Percentiles rank a stretch among this genome's conserved stretches.
Evolutionary conservation across 2,797 vertebrate species (phyloP).

Genomic region (Ctenochaetus hawaiiensis): DNA sequence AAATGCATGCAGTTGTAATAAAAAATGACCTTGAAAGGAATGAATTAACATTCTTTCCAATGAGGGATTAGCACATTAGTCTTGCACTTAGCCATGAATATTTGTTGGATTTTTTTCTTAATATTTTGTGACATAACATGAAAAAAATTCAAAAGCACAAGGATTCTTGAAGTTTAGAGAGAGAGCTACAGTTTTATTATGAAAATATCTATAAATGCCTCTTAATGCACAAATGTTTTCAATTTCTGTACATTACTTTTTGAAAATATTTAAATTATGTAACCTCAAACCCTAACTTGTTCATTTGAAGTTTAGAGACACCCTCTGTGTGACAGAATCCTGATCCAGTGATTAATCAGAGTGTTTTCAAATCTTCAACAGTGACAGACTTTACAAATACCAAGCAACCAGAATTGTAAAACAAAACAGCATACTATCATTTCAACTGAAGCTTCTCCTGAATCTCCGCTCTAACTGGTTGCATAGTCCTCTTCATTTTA

Average conservation of each 20-base stretch:
- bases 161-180: background rate
- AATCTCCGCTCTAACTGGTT: background rate
- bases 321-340: no score
- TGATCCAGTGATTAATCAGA: no score
- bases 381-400: background rate
- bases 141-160: background rate
- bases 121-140: background rate
- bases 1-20: conserved; percentile 35
- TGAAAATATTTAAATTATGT: no score
- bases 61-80: conserved; percentile 49
- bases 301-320: no score
- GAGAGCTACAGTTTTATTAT: no score
- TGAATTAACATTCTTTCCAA: conserved; percentile 50
- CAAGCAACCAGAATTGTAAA: background rate
- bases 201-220: no score
- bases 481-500: background rate
- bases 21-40: conserved; percentile 8
- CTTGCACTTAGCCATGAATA: conserved; percentile 24
- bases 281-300: no score
- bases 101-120: background rate
- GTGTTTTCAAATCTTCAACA: background rate
- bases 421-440: background rate
- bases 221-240: no score
- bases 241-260: no score
- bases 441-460: background rate